Percentiles rank a stretch among this genome's conserved stretches.
These are phyloP conservation scores for Zelostemma sp. DNA, from an alignment of 1,140 invertebrate genomes.

Conservation along the genomic window DNA sequence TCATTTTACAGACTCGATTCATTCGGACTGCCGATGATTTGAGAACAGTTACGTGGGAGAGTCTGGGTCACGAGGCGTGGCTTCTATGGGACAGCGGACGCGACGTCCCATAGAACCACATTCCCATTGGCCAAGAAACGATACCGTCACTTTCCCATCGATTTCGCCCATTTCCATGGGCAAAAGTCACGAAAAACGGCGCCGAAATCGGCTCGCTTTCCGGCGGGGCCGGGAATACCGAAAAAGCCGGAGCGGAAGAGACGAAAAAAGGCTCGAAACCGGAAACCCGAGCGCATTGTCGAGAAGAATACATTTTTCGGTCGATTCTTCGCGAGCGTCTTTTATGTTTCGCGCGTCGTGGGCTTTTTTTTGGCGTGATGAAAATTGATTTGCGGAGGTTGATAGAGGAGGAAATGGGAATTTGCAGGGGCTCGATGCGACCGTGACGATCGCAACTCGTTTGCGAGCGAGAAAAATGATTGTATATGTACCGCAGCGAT, in stretches of 20 bases:
- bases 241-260: conserved; percentile 40
- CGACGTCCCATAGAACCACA: conserved; percentile 69
- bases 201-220: conserved; percentile 47
- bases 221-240: conserved; percentile 43
- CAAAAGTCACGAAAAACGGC: no score
- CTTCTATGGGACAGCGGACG: conserved; percentile 62
- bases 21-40: conserved; percentile 61
- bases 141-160: no score
- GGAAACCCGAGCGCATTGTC: conserved; percentile 25
- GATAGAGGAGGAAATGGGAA: no score
- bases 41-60: conserved; percentile 70
- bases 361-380: background rate
- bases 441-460: conserved; percentile 10
- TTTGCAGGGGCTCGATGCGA: no score
- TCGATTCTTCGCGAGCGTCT: background rate
- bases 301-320: conserved; percentile 23
- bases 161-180: no score
- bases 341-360: background rate
- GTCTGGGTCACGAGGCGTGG: conserved; percentile 71
- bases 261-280: conserved; percentile 27
- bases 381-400: no score
- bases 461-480: conserved; percentile 34
- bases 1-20: conserved; percentile 46
- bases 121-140: conserved; percentile 70
- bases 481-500: conserved; percentile 24